Conservation (phyloP, 2,113 vertebrate species). For the Oenanthe oenanthe region DNA sequence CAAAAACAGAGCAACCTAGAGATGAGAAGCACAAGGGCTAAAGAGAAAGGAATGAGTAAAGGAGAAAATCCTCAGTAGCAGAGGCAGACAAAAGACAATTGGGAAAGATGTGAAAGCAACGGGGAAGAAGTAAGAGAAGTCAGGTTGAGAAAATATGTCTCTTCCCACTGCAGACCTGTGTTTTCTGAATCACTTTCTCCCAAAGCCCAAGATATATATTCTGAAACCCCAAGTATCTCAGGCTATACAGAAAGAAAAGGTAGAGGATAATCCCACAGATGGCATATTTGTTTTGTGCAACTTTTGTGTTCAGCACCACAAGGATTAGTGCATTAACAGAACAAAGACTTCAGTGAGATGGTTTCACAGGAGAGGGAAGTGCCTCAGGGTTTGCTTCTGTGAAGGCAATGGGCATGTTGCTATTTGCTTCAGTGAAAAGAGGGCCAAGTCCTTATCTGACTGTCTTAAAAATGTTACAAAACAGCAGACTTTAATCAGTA, state of each 20-base stretch:
- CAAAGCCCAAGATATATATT: neutral
- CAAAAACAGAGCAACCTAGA: neutral
- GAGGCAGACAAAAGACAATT: neutral
- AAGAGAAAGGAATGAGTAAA: neutral
- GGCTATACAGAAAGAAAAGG: neutral
- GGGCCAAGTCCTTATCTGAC: neutral
- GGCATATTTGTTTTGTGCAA: neutral
- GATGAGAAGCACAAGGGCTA: neutral
- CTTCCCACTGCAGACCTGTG: neutral
- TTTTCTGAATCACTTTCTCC: neutral
- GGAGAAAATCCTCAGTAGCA: neutral
- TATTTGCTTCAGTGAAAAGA: neutral
- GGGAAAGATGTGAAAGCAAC: neutral
- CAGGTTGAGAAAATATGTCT: neutral
- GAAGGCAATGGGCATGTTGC: neutral
- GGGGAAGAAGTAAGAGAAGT: neutral
- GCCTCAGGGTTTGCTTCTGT: neutral
- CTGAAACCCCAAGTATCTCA: neutral
- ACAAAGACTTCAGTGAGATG: neutral
- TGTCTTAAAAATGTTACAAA: neutral
- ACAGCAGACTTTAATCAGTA: neutral
- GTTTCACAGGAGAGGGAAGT: constrained; percentile 7
- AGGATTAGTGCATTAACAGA: constrained; percentile 12
- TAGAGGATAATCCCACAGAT: neutral
- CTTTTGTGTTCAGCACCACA: neutral